These are phyloP conservation scores for Lasioglossum vierecki DNA, from an alignment of 2,888 invertebrate species.

Conservation along the genomic window DNA sequence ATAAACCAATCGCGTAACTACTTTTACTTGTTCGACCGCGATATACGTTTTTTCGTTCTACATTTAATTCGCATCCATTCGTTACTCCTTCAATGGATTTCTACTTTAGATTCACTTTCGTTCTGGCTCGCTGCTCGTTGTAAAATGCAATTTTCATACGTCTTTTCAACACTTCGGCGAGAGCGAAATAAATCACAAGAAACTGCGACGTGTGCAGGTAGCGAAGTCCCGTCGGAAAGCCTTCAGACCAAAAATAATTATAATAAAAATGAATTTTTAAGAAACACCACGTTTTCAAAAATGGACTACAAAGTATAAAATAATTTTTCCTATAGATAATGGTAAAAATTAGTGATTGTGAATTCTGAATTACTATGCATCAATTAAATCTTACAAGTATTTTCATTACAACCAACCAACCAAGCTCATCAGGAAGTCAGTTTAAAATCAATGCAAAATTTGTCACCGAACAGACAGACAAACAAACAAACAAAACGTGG, in stretches of 20 bases:
- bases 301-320: too few species aligned
- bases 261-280: too few species aligned
- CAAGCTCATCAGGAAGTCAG: too few species aligned
- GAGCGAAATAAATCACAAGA: neutral
- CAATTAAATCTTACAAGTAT: too few species aligned
- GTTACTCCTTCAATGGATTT: neutral
- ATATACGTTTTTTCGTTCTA: neutral
- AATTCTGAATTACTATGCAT: too few species aligned
- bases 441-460: too few species aligned
- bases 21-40: neutral
- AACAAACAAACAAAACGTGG: too few species aligned
- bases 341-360: too few species aligned
- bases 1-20: conserved; percentile 30
- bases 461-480: too few species aligned
- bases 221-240: neutral
- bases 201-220: neutral
- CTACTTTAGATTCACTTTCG: neutral
- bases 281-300: too few species aligned
- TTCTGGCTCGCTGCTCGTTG: neutral
- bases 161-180: neutral
- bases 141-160: neutral
- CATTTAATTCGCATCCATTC: neutral
- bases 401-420: too few species aligned
- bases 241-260: neutral
- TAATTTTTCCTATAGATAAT: too few species aligned